These are phyloP conservation scores for Cercopithecus hamlyni DNA, from an alignment of 2,797 vertebrate species.

Conservation along the genomic window DNA sequence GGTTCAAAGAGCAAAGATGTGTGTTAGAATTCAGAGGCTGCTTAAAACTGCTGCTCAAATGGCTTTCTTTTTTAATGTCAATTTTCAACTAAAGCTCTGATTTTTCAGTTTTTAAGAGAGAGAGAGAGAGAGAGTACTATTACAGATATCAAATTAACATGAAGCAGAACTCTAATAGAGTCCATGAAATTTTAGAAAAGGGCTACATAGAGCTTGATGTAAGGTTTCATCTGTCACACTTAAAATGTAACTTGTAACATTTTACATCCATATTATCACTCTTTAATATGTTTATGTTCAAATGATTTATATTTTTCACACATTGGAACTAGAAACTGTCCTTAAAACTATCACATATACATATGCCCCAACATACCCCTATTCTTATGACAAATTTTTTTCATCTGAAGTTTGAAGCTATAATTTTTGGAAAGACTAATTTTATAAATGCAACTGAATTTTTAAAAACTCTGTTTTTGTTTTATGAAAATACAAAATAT, in stretches of 20 bases:
- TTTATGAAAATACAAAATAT: background rate
- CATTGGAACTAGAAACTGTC: conserved; percentile 15
- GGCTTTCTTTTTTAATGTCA: background rate
- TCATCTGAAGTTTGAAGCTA: background rate
- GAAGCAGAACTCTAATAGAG: background rate
- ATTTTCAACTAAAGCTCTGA: conserved; percentile 17
- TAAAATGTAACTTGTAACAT: conserved; percentile 47
- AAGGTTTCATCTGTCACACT: background rate
- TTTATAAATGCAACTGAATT: background rate
- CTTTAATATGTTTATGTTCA: conserved; percentile 15
- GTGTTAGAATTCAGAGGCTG: conserved; percentile 55
- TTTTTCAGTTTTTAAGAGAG: conserved; percentile 13
- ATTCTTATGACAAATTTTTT: background rate
- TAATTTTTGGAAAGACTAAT: conserved; percentile 4
- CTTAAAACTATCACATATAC: background rate
- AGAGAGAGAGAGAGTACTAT: background rate
- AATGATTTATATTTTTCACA: background rate
- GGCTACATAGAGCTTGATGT: background rate
- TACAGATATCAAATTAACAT: conserved; percentile 30
- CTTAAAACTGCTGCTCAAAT: conserved; percentile 34
- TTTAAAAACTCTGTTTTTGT: background rate
- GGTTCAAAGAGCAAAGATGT: conserved; percentile 63
- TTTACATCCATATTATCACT: background rate
- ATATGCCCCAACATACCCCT: background rate
- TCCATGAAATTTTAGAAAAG: conserved; percentile 9